Evolutionary conservation across 2,797 vertebrate species (phyloP).

Genomic region (Alectoris magna): DNA sequence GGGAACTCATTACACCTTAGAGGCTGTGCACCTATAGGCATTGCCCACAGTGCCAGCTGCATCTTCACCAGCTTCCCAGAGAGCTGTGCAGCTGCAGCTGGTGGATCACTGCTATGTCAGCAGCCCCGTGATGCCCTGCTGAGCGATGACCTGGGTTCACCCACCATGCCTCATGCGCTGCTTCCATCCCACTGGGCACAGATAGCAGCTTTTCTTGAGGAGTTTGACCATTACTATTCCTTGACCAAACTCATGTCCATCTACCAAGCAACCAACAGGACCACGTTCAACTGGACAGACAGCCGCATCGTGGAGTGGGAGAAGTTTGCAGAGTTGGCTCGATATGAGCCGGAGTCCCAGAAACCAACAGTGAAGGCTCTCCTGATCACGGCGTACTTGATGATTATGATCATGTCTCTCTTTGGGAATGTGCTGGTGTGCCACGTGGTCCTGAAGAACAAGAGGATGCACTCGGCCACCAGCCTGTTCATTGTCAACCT

Average conservation of each 20-base stretch:
- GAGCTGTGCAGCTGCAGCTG: background rate
- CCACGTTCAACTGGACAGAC: constrained; percentile 69
- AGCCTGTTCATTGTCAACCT: constrained; percentile 75
- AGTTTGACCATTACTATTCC: constrained; percentile 32
- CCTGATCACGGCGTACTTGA: constrained; percentile 16
- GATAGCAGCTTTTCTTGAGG: background rate
- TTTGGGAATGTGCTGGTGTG: constrained; percentile 80
- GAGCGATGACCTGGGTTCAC: background rate
- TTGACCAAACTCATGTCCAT: constrained; percentile 34
- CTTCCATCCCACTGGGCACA: background rate
- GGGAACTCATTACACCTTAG: background rate
- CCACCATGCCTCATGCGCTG: background rate
- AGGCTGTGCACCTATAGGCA: background rate
- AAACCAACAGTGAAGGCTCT: constrained; percentile 63
- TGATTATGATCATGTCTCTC: constrained; percentile 67
- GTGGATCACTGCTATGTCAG: background rate
- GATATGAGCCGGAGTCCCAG: constrained; percentile 62
- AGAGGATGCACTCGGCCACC: constrained; percentile 72
- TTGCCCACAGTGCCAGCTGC: background rate
- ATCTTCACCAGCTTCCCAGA: background rate
- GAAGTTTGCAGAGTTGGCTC: constrained; percentile 66
- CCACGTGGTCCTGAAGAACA: constrained; percentile 78
- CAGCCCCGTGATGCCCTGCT: background rate
- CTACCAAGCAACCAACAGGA: constrained; percentile 52
- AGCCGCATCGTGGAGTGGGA: constrained; percentile 69